Percentiles rank a stretch among this genome's conserved stretches.
phyloP scores from a whole-genome alignment of 2,113 vertebrate species.

The Himantopus leucocephalus region DNA sequence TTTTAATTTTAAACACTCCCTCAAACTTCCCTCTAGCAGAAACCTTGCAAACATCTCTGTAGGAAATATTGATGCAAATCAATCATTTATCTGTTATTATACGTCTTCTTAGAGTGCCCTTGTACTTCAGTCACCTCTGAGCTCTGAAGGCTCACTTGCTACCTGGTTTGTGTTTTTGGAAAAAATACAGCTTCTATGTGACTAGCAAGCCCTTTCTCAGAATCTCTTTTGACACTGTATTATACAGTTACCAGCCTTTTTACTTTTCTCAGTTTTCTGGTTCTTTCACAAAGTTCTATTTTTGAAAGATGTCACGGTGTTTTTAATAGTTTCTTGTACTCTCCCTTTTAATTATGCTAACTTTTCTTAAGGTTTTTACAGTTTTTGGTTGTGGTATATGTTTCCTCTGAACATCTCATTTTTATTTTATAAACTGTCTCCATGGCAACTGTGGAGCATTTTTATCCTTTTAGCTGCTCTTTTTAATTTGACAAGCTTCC shows the following conservation, averaged over 20 bases:
- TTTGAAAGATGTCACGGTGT: neutral
- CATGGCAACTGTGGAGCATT: neutral
- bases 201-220: neutral
- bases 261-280: neutral
- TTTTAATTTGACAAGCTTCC: neutral
- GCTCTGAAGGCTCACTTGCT: neutral
- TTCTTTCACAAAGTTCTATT: neutral
- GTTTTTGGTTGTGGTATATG: neutral
- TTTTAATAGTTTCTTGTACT: neutral
- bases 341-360: neutral
- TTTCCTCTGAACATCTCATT: neutral
- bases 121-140: neutral
- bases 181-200: neutral
- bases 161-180: neutral
- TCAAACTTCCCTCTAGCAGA: neutral
- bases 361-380: neutral
- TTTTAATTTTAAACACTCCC: neutral
- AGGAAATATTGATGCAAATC: neutral
- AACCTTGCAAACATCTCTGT: neutral
- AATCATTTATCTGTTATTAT: neutral
- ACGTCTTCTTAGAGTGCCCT: neutral
- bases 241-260: neutral
- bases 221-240: neutral
- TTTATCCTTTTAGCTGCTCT: neutral
- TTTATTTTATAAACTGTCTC: conserved; percentile 18